phyloP scores from a whole-genome alignment of 2,888 invertebrate genomes.

The Pristionchus japonicus region DNA sequence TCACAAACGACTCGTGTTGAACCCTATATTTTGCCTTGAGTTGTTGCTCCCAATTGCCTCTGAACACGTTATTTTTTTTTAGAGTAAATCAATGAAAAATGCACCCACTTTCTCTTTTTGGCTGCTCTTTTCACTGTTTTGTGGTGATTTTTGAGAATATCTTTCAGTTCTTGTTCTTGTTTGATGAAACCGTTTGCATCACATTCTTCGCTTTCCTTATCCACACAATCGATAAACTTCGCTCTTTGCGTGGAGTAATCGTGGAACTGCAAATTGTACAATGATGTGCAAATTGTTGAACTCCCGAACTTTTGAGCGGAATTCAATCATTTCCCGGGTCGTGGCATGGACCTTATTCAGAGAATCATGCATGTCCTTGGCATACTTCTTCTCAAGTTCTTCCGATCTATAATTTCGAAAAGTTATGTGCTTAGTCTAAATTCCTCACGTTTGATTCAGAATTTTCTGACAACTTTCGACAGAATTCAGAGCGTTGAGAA shows the following conservation, averaged over 20 bases:
- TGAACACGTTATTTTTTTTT: too few species aligned
- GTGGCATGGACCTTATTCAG: not conserved
- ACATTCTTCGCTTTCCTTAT: not conserved
- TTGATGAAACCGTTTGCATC: not conserved
- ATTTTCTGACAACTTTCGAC: not conserved
- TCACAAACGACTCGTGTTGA: too few species aligned
- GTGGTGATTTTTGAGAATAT: too few species aligned
- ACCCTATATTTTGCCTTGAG: too few species aligned
- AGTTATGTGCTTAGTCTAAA: too few species aligned
- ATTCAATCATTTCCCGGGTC: not conserved
- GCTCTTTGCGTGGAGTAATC: not conserved
- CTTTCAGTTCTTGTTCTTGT: too few species aligned
- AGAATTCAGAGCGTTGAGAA: not conserved
- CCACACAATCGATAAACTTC: not conserved
- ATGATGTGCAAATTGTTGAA: too few species aligned
- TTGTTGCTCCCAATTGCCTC: too few species aligned
- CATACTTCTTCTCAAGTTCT: not conserved
- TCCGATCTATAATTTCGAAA: too few species aligned
- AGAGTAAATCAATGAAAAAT: too few species aligned
- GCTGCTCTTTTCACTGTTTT: too few species aligned
- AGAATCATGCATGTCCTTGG: not conserved
- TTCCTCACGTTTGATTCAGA: not conserved
- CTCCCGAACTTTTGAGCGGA: not conserved
- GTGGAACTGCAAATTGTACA: not conserved
- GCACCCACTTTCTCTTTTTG: too few species aligned